These are phyloP conservation scores for Arctocebus calabarensis DNA, from an alignment of 2,797 vertebrate genomes.

Conservation along the genomic window DNA sequence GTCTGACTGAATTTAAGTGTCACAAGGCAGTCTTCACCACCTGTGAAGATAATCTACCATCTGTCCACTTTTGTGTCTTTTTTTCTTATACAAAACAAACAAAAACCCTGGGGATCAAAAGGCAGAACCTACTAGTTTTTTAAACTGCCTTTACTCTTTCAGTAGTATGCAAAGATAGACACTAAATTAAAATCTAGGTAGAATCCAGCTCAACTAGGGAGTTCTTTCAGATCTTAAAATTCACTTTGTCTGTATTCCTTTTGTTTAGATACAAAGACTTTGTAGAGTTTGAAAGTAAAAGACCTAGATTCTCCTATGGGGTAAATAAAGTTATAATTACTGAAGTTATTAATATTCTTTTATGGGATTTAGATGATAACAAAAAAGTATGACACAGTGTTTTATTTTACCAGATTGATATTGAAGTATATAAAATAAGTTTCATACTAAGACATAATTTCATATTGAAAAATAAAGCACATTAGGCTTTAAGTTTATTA, in stretches of 20 bases:
- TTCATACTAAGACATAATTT: conserved; percentile 34
- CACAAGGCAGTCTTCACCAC: background rate
- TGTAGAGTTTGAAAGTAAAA: conserved; percentile 30
- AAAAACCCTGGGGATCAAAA: conserved; percentile 25
- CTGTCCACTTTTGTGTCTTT: background rate
- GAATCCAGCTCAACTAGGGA: conserved; percentile 20
- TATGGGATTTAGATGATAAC: background rate
- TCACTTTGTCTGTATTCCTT: conserved; percentile 8
- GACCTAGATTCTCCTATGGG: background rate
- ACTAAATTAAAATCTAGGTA: background rate
- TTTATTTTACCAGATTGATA: conserved; percentile 53
- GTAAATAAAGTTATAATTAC: background rate
- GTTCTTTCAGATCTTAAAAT: background rate
- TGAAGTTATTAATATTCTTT: conserved; percentile 9
- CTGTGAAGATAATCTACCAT: background rate
- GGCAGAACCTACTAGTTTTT: conserved; percentile 11
- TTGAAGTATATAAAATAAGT: conserved; percentile 29
- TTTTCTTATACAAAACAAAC: background rate
- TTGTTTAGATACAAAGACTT: conserved; percentile 39
- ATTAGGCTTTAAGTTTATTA: conserved; percentile 7
- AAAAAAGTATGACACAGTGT: background rate
- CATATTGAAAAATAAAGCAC: background rate
- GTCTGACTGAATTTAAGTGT: conserved; percentile 19
- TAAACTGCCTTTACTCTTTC: conserved; percentile 7
- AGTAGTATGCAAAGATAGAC: background rate